A percentile compares a stretch with the other conserved stretches of the same genome.
These are phyloP conservation scores for Mycteria americana DNA, from an alignment of 2,797 vertebrate genomes.

Conservation along the genomic window DNA sequence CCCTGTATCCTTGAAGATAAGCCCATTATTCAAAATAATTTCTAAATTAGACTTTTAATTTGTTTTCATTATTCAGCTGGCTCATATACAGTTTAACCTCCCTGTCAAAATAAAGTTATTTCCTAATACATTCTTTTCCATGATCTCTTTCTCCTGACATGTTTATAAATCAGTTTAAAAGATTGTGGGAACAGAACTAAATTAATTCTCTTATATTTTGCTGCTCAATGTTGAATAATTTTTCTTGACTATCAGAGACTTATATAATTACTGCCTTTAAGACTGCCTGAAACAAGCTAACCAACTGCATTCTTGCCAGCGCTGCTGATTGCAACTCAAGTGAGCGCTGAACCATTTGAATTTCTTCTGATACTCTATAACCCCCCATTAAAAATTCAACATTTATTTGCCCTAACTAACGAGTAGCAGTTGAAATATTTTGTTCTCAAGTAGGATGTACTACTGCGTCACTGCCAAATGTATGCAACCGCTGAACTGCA, in stretches of 20 bases:
- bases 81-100: conserved; percentile 41
- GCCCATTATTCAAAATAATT: conserved; percentile 66
- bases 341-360: conserved; percentile 25
- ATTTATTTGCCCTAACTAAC: conserved; percentile 20
- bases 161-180: conserved; percentile 69
- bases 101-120: conserved; percentile 65
- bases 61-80: conserved; percentile 69
- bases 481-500: neutral
- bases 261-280: conserved; percentile 31
- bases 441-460: neutral
- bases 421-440: conserved; percentile 18
- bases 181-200: conserved; percentile 21
- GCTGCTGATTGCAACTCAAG: neutral
- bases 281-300: conserved; percentile 29
- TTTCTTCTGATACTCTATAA: conserved; percentile 19
- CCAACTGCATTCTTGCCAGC: neutral
- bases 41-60: conserved; percentile 65
- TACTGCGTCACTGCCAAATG: neutral
- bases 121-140: conserved; percentile 50
- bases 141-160: conserved; percentile 38
- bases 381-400: conserved; percentile 21
- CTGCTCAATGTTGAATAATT: conserved; percentile 41
- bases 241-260: conserved; percentile 20
- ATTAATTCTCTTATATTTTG: conserved; percentile 63
- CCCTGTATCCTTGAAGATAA: conserved; percentile 39